Evolutionary conservation across 1,140 invertebrate species (phyloP), one percentile per base, ranked within the genome.

Genomic region (Calephelis virginiensis): DNA sequence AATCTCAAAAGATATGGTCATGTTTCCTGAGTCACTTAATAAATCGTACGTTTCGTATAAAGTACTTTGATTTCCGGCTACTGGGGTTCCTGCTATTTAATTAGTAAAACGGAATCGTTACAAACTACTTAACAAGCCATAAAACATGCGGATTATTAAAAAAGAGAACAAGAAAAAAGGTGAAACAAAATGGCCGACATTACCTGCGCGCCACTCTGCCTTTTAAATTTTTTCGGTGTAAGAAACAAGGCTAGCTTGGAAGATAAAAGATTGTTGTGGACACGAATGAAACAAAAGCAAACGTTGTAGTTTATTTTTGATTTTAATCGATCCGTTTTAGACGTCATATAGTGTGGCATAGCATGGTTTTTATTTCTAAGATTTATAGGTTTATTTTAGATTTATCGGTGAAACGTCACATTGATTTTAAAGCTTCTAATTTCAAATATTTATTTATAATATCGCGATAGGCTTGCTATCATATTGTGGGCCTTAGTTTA

Each of bases 81-180:
- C 82, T 71, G 78, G 75, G 76, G 74, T 81, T 78, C 73, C 75
- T 73, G 70, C 68, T 73, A 74, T 75, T 76, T 82, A 83, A 88
- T 86, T 88, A 86, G 79, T 80, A 69, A 75, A 66, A 68, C 72
- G 53, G 70, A 66, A 68, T 79, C 75, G 76, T 78, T 79, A 85
- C 83, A 85, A 80, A 81, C 76, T 76, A 69, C 74, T 71, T 82
- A 81, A 85, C 85, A 85, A 82, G 82, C 80, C 72, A 81, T 88
- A 85, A 85, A 85, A 89, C 81, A 82, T 81, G 83, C 76, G 76
- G 83, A 85, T 85, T 86, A 86, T 86, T 82, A 75, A 82, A 86
- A 85, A 81, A 74, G 72, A 75, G 74, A 78, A 84, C 76, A 80
- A 80, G 77, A 84, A 84, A 83, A 75, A 82, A 72, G 72, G 66